phyloP scores from a whole-genome alignment of 2,797 vertebrate species.

The Harpagifer antarcticus region DNA sequence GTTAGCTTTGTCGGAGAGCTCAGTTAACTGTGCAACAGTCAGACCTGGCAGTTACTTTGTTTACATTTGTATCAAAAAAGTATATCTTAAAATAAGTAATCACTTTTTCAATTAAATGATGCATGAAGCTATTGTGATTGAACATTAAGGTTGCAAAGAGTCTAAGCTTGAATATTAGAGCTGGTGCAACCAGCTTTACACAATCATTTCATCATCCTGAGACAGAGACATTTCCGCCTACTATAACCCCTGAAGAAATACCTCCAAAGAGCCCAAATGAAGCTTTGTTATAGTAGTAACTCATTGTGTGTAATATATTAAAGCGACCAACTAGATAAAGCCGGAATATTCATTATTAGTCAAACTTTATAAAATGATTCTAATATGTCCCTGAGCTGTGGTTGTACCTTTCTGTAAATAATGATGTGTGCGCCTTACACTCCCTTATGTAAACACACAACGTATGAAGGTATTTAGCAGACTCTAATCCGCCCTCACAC shows the following conservation, averaged over 20 bases:
- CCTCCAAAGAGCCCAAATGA: neutral
- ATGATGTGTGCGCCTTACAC: conserved; percentile 9
- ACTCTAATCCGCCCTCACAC: conserved; percentile 28
- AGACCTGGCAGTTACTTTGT: neutral
- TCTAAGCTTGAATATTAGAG: neutral
- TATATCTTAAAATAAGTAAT: neutral
- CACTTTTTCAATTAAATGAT: neutral
- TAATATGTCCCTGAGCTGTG: neutral
- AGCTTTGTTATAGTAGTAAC: neutral
- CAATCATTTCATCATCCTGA: neutral
- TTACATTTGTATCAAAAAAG: neutral
- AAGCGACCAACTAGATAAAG: neutral
- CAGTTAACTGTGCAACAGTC: neutral
- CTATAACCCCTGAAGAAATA: neutral
- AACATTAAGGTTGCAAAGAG: neutral
- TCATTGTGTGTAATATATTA: neutral
- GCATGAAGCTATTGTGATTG: neutral
- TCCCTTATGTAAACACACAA: conserved; percentile 43
- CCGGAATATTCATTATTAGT: neutral
- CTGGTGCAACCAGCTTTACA: too few relatives aligned
- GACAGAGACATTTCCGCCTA: neutral
- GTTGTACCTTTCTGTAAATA: neutral
- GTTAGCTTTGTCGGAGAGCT: neutral
- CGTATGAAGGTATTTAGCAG: conserved; percentile 25
- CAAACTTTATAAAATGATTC: neutral